Conservation (phyloP, 1,140 invertebrate species). For the Drosophila sturtevanti region DNA sequence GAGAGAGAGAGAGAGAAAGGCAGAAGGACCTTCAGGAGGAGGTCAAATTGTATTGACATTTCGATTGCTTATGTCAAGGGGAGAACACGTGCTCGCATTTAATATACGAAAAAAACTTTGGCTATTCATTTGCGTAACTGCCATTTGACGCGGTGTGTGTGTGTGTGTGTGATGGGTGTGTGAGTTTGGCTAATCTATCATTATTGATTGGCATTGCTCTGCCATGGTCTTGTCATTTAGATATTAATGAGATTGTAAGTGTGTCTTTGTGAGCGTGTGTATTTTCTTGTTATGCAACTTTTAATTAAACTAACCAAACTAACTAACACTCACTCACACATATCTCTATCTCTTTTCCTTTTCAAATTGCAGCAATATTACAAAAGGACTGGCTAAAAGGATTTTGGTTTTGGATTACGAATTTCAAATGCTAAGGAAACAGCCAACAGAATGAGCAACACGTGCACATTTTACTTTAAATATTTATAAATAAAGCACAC, state of each 20-base stretch:
- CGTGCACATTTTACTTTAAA: conserved; percentile 72
- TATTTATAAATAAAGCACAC: conserved; percentile 63
- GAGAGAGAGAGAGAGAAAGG: neutral
- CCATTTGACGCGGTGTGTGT: conserved; percentile 37
- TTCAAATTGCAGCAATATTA: conserved; percentile 59
- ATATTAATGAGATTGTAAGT: conserved; percentile 13
- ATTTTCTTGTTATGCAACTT: conserved; percentile 53
- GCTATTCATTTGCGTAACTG: conserved; percentile 60
- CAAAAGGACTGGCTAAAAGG: conserved; percentile 49
- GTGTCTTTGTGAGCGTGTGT: conserved; percentile 14
- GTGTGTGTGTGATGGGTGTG: conserved; percentile 15
- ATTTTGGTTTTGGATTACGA: conserved; percentile 52
- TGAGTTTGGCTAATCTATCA: conserved; percentile 67
- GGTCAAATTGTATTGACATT: conserved; percentile 59
- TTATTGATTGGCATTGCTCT: conserved; percentile 73
- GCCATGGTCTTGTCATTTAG: neutral
- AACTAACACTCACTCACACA: no score
- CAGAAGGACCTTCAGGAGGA: neutral
- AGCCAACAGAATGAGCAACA: conserved; percentile 62
- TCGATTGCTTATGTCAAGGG: conserved; percentile 57
- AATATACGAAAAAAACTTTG: conserved; percentile 59
- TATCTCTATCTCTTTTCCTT: conserved; percentile 8
- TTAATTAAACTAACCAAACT: conserved; percentile 46
- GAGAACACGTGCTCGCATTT: conserved; percentile 56
- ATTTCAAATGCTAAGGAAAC: conserved; percentile 48